These are phyloP conservation scores for Bhutanitis thaidina DNA, from an alignment of 2,888 invertebrate genomes.

Conservation along the genomic window DNA sequence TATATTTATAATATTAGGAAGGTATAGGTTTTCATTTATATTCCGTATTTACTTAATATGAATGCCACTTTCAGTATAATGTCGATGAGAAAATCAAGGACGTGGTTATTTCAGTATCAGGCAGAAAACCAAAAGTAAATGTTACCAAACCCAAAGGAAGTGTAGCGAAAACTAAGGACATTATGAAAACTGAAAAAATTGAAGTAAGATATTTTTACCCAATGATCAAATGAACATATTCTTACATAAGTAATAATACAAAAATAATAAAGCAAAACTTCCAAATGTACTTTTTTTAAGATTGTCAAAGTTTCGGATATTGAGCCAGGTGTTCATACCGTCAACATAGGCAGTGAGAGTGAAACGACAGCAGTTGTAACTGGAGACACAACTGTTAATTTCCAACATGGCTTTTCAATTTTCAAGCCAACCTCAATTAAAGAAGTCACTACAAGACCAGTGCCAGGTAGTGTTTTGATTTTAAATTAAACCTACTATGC, in stretches of 20 bases:
- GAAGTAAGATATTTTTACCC: conserved; percentile 30
- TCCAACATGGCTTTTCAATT: conserved; percentile 46
- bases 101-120: conserved; percentile 39
- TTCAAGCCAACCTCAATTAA: conserved; percentile 33
- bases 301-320: conserved; percentile 31
- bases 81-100: conserved; percentile 37
- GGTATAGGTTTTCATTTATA: too few relatives aligned
- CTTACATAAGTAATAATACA: too few relatives aligned
- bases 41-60: too few relatives aligned
- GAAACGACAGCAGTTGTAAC: conserved; percentile 33
- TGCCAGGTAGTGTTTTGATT: conserved; percentile 34
- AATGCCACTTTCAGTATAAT: conserved; percentile 34
- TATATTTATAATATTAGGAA: too few relatives aligned
- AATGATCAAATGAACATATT: too few relatives aligned
- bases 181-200: conserved; percentile 29
- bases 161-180: conserved; percentile 21
- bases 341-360: conserved; percentile 33
- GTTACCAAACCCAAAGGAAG: conserved; percentile 37
- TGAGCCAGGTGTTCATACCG: conserved; percentile 35
- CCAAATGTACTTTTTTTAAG: conserved; percentile 26
- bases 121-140: conserved; percentile 28
- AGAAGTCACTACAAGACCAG: conserved; percentile 41
- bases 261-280: too few relatives aligned
- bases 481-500: neutral
- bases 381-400: conserved; percentile 37